A percentile compares a stretch with the other conserved stretches of the same genome.
Conservation (phyloP, 2,797 vertebrate species). For the Falco biarmicus region DNA sequence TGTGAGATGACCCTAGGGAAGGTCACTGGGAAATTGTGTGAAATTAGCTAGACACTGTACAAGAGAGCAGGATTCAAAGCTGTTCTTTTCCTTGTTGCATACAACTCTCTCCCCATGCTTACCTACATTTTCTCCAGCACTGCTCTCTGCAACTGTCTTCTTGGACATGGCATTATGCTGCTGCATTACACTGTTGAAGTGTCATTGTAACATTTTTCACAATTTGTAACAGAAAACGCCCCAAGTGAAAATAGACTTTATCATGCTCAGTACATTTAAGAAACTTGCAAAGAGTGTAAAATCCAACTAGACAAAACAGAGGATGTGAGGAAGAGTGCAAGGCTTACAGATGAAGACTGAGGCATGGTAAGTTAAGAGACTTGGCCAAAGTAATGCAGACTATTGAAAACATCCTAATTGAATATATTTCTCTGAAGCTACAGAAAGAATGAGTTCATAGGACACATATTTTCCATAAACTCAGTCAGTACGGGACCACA, state of each 20-base stretch:
- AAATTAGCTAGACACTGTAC: neutral
- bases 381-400: neutral
- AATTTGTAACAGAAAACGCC: neutral
- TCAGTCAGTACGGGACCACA: neutral
- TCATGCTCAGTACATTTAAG: neutral
- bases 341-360: neutral
- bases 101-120: neutral
- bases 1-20: neutral
- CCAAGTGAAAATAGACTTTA: neutral
- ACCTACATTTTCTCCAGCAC: neutral
- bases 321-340: neutral
- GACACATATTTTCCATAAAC: neutral
- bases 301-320: neutral
- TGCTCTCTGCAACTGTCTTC: neutral
- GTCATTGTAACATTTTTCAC: neutral
- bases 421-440: neutral
- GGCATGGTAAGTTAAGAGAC: neutral
- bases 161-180: neutral
- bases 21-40: neutral
- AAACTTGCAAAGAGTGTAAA: neutral
- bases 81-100: neutral
- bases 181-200: neutral
- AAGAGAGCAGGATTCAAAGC: neutral
- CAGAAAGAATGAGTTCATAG: neutral
- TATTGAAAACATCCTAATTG: neutral